Base-by-base conservation (phyloP, 2,113 vertebrate species). In the Sapajus apella region DNA sequence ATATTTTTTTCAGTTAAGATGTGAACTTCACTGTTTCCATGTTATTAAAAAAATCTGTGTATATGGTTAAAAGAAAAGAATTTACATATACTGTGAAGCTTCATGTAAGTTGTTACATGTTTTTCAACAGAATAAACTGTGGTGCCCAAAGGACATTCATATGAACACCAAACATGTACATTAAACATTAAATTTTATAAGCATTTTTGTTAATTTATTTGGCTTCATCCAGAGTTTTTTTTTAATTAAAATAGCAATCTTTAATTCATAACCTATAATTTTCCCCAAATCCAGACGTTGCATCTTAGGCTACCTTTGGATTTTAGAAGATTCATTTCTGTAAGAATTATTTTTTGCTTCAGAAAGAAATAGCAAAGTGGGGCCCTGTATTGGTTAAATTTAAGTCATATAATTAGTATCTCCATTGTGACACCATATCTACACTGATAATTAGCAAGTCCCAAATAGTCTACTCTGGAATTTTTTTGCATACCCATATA, bases 131-230 rank as follows among this genome's bases (percentile, higher is more conserved):
- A 85, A 96, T 72, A 50, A 95, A 89, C 93, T 72, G 13, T 85
- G 77, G 20, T 64, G 5, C 17, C 68, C 68, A 95, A 85, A 72
- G 6, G 1, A 66, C 61, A 47, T 75, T 25, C 17, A 1, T 23
- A 84, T 56, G 17, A 93, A 82, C 56, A 76, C n/a, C 58, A 58
- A 70, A 96, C 52, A 70, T 66, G 12, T 32, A 56, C 0, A 5
- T 75, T 55, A 91, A 87, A 52, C 72, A 77, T 75, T 89, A 40
- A 91, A 10, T 47, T 92, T 87, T 37, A 79, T 40, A 87, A 80
- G 83, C 6, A 79, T n/a, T 96, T 94, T 96, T 61, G 93, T 83
- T 70, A 45, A 52, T 40, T 92, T 35, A 76, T 95, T 87, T 52
- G 3, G 18, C 82, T 94, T 94, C 40, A 88, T 64, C 30, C 43